Percentiles rank a stretch among this genome's conserved stretches.
phyloP scores from a whole-genome alignment of 2,888 invertebrate species.

The Copidosoma aretas region DNA sequence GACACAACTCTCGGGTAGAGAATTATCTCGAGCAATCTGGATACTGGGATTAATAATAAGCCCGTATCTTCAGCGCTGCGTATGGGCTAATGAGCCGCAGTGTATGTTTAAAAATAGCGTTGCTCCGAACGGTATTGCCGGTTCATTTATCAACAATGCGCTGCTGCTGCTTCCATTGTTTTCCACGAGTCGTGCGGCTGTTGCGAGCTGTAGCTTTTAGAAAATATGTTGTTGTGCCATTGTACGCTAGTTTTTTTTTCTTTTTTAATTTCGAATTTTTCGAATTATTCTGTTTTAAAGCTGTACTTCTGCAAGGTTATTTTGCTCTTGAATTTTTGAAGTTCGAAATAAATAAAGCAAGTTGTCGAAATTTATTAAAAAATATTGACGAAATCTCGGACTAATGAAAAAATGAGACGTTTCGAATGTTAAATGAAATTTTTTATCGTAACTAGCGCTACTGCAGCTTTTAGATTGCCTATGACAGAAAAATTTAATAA shows the following conservation, averaged over 20 bases:
- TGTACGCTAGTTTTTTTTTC: background rate
- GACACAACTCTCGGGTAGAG: background rate
- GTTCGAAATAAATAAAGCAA: no score
- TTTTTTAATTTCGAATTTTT: background rate
- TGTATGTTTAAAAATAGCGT: background rate
- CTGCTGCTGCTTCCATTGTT: background rate
- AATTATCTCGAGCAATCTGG: slow-evolving; percentile 15
- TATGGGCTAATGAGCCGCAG: background rate
- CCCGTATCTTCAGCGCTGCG: background rate
- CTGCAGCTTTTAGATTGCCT: no score
- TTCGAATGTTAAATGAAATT: no score
- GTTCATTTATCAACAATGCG: background rate
- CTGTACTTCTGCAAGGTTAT: no score
- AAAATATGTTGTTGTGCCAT: background rate
- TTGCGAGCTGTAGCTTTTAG: background rate
- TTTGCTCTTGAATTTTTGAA: no score
- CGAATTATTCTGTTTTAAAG: background rate
- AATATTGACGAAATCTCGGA: no score
- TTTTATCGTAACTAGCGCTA: no score
- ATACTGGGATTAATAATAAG: slow-evolving; percentile 9
- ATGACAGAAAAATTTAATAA: no score
- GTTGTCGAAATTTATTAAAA: no score
- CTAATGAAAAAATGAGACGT: no score
- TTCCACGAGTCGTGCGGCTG: background rate
- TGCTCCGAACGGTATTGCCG: background rate